These are phyloP conservation scores for Meloidogyne hapla DNA, from an alignment of 1,140 invertebrate genomes.

Conservation along the genomic window DNA sequence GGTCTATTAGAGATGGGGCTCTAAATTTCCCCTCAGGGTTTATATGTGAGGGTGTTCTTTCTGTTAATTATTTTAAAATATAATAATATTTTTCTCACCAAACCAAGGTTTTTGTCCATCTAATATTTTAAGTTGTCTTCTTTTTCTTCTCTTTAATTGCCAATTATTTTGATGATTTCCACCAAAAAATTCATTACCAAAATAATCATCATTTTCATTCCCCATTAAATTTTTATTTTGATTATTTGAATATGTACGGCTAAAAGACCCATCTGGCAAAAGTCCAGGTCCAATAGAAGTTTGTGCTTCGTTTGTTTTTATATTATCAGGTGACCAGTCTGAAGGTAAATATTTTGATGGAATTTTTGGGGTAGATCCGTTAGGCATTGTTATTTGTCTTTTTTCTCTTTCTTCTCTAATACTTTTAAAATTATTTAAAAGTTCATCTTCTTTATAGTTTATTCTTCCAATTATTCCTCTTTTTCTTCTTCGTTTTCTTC, in stretches of 20 bases:
- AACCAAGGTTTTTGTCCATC: neutral
- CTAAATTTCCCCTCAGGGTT: no score
- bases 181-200: neutral
- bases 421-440: neutral
- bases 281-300: conserved; percentile 7
- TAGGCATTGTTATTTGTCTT: neutral
- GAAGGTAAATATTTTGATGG: neutral
- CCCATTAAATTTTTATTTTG: neutral
- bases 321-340: neutral
- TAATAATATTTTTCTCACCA: neutral
- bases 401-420: neutral
- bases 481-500: neutral
- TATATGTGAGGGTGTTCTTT: no score
- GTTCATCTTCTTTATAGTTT: neutral
- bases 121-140: neutral
- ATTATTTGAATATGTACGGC: neutral
- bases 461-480: neutral
- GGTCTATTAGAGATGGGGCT: no score
- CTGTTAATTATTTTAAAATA: no score
- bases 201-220: neutral
- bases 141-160: neutral
- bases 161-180: neutral
- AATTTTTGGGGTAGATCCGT: neutral
- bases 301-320: neutral
- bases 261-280: neutral